Evolutionary conservation across 2,797 vertebrate genomes (phyloP), one percentile per base, ranked within the genome.

Genomic region (Crax fasciolata): DNA sequence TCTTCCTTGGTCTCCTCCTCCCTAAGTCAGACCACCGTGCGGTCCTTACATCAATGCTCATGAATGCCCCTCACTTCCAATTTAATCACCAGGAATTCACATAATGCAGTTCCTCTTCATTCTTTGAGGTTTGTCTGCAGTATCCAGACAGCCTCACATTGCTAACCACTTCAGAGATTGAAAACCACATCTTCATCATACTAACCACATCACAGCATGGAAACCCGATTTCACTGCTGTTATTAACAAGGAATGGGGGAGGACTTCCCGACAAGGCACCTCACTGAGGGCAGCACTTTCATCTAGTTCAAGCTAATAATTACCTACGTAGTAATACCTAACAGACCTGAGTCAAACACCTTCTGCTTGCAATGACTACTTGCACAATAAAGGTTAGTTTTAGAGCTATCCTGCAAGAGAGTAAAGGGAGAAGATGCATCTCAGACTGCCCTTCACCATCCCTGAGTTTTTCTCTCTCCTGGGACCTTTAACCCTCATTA

Each of bases 301-400:
- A 89, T 72, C 58, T 72, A 43, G 23, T 75, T 91, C 81, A 87
- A 62, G 73, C 65, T 76, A 93, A 79, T 67, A 87, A 71, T 67
- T 71, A 85, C 43, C 66, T 77, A 84, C 58, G 48, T 57, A 70
- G 39, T 25, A 76, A 66, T 39, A 68, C 52, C 63, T 18, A 63
- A 14, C 24, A 89, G 78, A 63, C 9, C 35, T 13, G 59, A 93
- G 76, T 72, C 63, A 62, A 87, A 70, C 32, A 48, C 27, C 20
- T n/a, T 85, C 76, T 94, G 65, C 76, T 72, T 71, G 70, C 58
- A 91, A 54, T 71, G 67, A 70, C 87, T 75, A n/a, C 24, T 23
- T 72, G 65, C 73, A 89, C 35, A 49, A 67, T 59, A 46, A 1
- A 54, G 71, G 41, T 87, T 15, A 76, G 35, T 93, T 91, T 71